These are phyloP conservation scores for Drosophila ustulata DNA, from an alignment of 2,888 invertebrate genomes.

Conservation along the genomic window DNA sequence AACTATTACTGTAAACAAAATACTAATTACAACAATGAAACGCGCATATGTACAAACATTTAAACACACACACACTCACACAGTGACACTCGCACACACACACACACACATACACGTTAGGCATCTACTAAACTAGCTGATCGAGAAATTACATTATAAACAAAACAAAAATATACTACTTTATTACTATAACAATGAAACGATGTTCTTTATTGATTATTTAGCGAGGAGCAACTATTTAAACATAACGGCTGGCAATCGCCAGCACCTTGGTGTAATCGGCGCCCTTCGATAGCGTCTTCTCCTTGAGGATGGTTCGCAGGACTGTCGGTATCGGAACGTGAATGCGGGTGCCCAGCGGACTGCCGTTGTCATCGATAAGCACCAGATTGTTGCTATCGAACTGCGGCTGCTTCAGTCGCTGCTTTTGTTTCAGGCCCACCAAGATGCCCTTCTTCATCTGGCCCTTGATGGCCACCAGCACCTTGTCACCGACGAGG, in stretches of 20 bases:
- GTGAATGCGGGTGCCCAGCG: slow-evolving; percentile 97
- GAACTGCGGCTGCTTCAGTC: slow-evolving; percentile 93
- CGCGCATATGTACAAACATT: slow-evolving; percentile 76
- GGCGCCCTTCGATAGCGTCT: slow-evolving; percentile 92
- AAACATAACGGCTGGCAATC: slow-evolving; percentile 90
- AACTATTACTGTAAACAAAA: slow-evolving; percentile 63
- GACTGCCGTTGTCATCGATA: slow-evolving; percentile 97
- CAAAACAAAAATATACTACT: slow-evolving; percentile 65
- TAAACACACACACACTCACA: slow-evolving; percentile 24
- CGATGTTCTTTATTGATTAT: slow-evolving; percentile 22
- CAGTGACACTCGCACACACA: slow-evolving; percentile 7
- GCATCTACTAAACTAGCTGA: slow-evolving; percentile 73
- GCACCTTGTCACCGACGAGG: slow-evolving; percentile 92
- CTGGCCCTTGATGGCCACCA: slow-evolving; percentile 97
- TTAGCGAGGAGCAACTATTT: slow-evolving; percentile 16
- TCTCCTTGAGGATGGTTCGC: slow-evolving; percentile 92
- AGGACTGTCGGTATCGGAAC: slow-evolving; percentile 97
- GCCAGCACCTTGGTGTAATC: slow-evolving; percentile 97
- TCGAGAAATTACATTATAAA: slow-evolving; percentile 64
- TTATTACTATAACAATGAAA: slow-evolving; percentile 56
- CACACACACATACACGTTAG: slow-evolving; percentile 43
- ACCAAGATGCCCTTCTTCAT: slow-evolving; percentile 97
- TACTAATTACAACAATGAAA: slow-evolving; percentile 35
- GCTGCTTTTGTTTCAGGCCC: slow-evolving; percentile 94
- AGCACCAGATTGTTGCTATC: slow-evolving; percentile 98